Evolutionary conservation across 1,140 invertebrate genomes (phyloP).

Genomic region (Sinonovacula constricta): DNA sequence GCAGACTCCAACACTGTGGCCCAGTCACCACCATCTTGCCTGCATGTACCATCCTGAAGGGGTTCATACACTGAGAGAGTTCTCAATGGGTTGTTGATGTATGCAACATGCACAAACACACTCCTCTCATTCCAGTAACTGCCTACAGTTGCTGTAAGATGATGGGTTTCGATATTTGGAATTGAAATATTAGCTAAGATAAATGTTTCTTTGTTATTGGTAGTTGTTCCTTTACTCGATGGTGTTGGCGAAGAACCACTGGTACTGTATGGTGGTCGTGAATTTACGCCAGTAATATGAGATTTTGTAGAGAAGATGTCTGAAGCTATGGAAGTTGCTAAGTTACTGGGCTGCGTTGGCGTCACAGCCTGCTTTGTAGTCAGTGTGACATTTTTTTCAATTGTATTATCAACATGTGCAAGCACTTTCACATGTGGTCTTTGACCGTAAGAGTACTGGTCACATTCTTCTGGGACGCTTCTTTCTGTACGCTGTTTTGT

Average conservation of each 20-base stretch:
- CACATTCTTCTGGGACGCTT: neutral
- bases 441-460: neutral
- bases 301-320: too few relatives aligned
- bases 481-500: neutral
- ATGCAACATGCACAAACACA: constrained; percentile 17
- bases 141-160: neutral
- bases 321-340: too few relatives aligned
- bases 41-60: constrained; percentile 31
- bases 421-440: neutral
- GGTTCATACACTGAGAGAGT: constrained; percentile 51
- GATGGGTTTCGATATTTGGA: constrained; percentile 11
- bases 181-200: too few relatives aligned
- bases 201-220: too few relatives aligned
- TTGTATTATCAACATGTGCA: neutral
- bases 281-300: too few relatives aligned
- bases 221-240: too few relatives aligned
- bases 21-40: constrained; percentile 31
- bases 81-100: constrained; percentile 21
- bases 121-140: constrained; percentile 10
- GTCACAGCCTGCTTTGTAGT: too few relatives aligned
- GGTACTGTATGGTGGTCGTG: too few relatives aligned
- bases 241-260: too few relatives aligned
- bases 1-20: constrained; percentile 69
- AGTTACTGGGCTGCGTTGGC: too few relatives aligned
- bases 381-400: too few relatives aligned